Evolutionary conservation across 2,797 vertebrate genomes (phyloP), one percentile per base, ranked within the genome.

Genomic region (Rhinogobio ventralis): DNA sequence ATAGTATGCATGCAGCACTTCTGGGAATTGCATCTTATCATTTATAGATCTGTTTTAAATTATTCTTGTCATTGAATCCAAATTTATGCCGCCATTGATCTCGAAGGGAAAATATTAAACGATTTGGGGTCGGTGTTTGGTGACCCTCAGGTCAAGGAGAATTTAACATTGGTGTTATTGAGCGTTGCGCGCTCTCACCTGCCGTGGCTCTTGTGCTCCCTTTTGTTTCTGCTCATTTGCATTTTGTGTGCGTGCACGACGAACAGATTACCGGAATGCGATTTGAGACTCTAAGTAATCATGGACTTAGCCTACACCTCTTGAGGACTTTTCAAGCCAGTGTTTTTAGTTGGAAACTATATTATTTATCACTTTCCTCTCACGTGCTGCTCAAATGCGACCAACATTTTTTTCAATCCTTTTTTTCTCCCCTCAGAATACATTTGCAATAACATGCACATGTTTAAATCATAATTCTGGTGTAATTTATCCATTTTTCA

Each of bases 31-130:
- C 91, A 81, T 91, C 91, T 91, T 93, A 93, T 96, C 92, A 95
- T 93, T 96, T 98, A 98, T 97, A 96, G 97, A 99, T 98, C 96
- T 97, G 95, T 96, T 97, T 95, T 96, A 97, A 98, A 98, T 98
- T 97, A 98, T 97, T 96, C 96, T 97, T 98, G 97, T 98, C 98
- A 97, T 97, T 98, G 97, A 97, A 95, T 95, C 95, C 94, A 96
- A 97, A 98, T 99, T 98, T 98, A 98, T 98, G 96, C 96, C 92
- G 89, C 94, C 96, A 98, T 99, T 99, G 98, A 99, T 99, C 97
- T 95, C 91, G 95, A 95, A 95, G 96, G 96, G 96, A 98, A 99
- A 99, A 99, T 98, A 99, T 99, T 97, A 98, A 98, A 98, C 96
- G 96, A 96, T 97, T 97, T 96, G 95, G 95, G 97, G 96, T 97